Evolutionary conservation across 2,797 vertebrate species (phyloP), one percentile per base, ranked within the genome.

Genomic region (Sciurus carolinensis): DNA sequence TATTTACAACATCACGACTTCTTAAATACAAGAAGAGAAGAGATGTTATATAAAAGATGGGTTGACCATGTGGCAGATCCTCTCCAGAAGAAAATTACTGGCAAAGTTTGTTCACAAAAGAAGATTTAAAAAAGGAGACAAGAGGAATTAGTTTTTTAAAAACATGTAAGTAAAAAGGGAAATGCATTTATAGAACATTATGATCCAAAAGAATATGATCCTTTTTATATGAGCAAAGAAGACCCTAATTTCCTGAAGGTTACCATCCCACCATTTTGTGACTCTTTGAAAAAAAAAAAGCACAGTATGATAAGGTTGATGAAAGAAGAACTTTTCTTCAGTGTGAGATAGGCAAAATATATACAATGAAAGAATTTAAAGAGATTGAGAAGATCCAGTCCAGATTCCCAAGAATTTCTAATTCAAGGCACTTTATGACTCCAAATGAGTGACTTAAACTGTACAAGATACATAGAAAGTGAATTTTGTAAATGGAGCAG

Each of bases 11-110:
- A 98, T 44, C 94, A 64, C 11, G 99, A 99, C 17, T 97, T 98
- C 57, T 87, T 98, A 89, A 98, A 98, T 76, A 97, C 97, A 97
- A 98, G 99, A 96, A 99, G 92, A 98, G 99, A 97, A 93, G 99
- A 99, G 96, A 97, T 99, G 6, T 98, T 99, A 76, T 98, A 99
- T 98, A 99, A 99, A 97, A 98, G 97, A 96, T 99, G 99, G 99
- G 98, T 98, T 47, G 98, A 99, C 67, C 62, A 72, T 3, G 98
- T 99, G 59, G 99, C 99, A 98, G 94, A 98, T 69, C 99, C 99
- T 12, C 84, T 99, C 66, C 98, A 99, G 98, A 98, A 96, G 97
- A 99, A 97, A 97, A 98, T 99, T 71, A 90, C 98, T 96, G 95
- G 98, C 33, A 98, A 98, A 47, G 87, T 99, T 90, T 89, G 98